Percentiles rank a stretch among this genome's conserved stretches.
These are phyloP conservation scores for Teinopalpus imperialis DNA, from an alignment of 2,888 invertebrate genomes.

Conservation along the genomic window DNA sequence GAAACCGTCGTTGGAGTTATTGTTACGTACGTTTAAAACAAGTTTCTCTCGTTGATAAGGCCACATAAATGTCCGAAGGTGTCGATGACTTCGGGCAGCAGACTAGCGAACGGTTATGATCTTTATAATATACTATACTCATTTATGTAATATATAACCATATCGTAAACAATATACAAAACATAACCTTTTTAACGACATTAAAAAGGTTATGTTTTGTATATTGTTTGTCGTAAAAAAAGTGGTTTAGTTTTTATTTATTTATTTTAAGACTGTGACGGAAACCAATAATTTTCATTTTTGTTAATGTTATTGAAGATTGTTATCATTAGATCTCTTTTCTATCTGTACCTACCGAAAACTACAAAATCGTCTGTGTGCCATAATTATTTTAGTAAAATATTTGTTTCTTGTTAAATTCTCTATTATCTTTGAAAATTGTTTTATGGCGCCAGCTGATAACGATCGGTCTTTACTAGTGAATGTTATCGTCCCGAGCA, in stretches of 20 bases:
- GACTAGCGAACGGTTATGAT: too few relatives aligned
- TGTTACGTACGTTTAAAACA: constrained; percentile 60
- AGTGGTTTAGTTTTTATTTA: too few relatives aligned
- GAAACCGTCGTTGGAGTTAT: constrained; percentile 49
- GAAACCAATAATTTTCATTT: too few relatives aligned
- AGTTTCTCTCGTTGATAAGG: constrained; percentile 74
- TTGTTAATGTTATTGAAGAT: background rate
- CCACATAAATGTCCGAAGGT: constrained; percentile 53
- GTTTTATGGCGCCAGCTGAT: constrained; percentile 45
- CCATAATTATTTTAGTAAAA: too few relatives aligned
- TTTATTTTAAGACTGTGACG: too few relatives aligned
- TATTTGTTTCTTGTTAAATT: constrained; percentile 16
- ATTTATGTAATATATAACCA: too few relatives aligned
- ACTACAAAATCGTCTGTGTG: too few relatives aligned
- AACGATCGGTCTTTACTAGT: constrained; percentile 38
- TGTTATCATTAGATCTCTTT: background rate
- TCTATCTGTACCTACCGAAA: too few relatives aligned
- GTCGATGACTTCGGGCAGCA: constrained; percentile 55
- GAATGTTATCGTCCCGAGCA: constrained; percentile 46
- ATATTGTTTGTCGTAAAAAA: too few relatives aligned
- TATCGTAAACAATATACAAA: background rate
- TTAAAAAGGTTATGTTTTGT: too few relatives aligned
- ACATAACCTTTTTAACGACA: too few relatives aligned
- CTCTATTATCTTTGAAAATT: constrained; percentile 33
- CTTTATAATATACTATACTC: too few relatives aligned